These are phyloP conservation scores for Trimorus sp. DNA, from an alignment of 2,888 invertebrate species.

Conservation along the genomic window DNA sequence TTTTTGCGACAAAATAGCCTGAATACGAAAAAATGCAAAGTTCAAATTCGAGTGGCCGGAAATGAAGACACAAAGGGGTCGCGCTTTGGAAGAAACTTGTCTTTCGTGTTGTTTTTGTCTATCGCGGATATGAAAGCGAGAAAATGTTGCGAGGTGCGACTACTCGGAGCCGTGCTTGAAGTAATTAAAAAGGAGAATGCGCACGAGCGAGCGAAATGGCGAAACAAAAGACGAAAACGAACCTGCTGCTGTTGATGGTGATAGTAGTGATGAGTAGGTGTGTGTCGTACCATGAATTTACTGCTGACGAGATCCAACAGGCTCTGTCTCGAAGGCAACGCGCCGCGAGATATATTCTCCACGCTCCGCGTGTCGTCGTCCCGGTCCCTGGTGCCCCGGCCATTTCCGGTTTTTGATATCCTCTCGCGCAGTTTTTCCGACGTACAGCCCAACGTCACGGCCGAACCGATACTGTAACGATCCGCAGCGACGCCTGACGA, in stretches of 20 bases:
- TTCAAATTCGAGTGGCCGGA: too few relatives aligned
- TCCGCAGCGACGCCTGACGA: constrained; percentile 71
- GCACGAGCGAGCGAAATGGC: constrained; percentile 24
- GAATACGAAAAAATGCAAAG: too few relatives aligned
- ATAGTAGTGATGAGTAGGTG: constrained; percentile 79
- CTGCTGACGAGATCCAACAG: constrained; percentile 79
- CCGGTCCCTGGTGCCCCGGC: constrained; percentile 70
- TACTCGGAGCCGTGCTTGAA: constrained; percentile 30
- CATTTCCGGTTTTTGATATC: constrained; percentile 67
- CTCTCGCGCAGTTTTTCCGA: constrained; percentile 72
- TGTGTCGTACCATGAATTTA: constrained; percentile 78
- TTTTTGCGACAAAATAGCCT: too few relatives aligned
- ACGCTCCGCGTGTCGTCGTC: constrained; percentile 79
- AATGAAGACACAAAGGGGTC: too few relatives aligned
- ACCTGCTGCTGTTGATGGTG: constrained; percentile 79
- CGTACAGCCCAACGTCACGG: constrained; percentile 73
- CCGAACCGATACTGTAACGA: constrained; percentile 76
- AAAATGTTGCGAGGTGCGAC: constrained; percentile 22
- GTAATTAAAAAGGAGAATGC: constrained; percentile 42
- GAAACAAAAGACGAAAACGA: constrained; percentile 62
- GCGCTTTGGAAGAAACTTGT: too few relatives aligned
- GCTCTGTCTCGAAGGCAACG: constrained; percentile 78
- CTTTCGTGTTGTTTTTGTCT: too few relatives aligned
- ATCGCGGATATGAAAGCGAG: not conserved
- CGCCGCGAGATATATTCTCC: constrained; percentile 77